Evolutionary conservation across 1,140 invertebrate genomes (phyloP), one percentile per base, ranked within the genome.

Genomic region (Phenacoccus solenopsis): DNA sequence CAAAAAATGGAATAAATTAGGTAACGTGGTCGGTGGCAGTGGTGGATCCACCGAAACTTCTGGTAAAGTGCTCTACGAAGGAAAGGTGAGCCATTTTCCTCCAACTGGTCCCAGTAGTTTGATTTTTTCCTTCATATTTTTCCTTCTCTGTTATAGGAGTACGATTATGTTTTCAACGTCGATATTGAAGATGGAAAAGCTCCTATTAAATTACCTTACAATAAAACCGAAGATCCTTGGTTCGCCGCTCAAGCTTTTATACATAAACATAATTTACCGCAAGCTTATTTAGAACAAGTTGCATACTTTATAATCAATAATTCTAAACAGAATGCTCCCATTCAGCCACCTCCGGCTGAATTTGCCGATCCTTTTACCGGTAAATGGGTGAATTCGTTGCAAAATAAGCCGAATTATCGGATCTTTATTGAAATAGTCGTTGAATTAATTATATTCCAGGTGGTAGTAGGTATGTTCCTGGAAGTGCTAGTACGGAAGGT

Each of bases 251-350:
- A 87, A 73, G 78, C 80, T 35, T 89, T 89, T 76, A 81, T 88
- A 27, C 79, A 86, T 71, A 81, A 85, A 74, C 84, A 98, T 78
- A 82, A 89, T 74, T 82, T 98, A 38, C 89, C 87, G 71, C 91
- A 94, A 80, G 82, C 84, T n/a, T 94, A 89, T 80, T 84, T 97
- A 59, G 94, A 97, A 76, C 89, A 96, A 82, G 90, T 98, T 27
- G 93, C 94, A n/a, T 91, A 95, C 80, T 97, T 97, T 78, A 96
- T 98, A 71, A 83, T 94, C 16, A 90, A 87, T 72, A 97, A 97
- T 81, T 83, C 83, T 25, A 73, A 73, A 69, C 68, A 67, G 12
- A 61, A 16, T 57, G 27, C 78, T 64, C 28, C 68, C 13, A 80
- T 82, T 0, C 76, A 79, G 77, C 68, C 73, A 75, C 67, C 24